Evolutionary conservation across 2,888 invertebrate genomes (phyloP), one percentile per base, ranked within the genome.

Genomic region (Ophonus ardosiacus): DNA sequence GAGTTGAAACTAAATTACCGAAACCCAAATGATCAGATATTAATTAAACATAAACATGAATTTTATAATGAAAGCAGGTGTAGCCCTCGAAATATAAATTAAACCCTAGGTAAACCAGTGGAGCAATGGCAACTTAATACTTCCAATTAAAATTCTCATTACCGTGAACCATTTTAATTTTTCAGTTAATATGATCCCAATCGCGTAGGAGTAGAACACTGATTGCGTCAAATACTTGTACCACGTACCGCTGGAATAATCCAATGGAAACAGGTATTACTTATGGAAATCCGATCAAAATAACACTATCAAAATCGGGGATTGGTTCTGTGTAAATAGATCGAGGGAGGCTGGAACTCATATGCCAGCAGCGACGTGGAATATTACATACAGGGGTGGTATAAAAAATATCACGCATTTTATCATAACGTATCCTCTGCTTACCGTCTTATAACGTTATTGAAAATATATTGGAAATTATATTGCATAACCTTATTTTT

Each of bases 261-360:
- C 80, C 80, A 68, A 84, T 82, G 80, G 68, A 71, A 65, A 59
- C 43, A 83, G 68, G 79, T 85, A 82, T 81, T 81, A 81, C 63
- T 82, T 84, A 84, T 24, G 86, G 84, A 79, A 86, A 81, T 84
- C 84, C 65, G 74, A 78, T 63, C 63, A 78, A 78, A 76, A 82
- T 85, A 74, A 82, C 83, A 78, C 71, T 83, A 78, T 85, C 83
- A 84, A 81, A 84, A 38, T 59, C 76, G 61, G 71, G 71, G 61
- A 63, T 80, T 85, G 40, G 65, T 51, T 40, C 24, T 81, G 81
- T 63, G 63, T 63, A 81, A 81, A 81, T 63, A 81, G 63, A 80
- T 80, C 68, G 68, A 68, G 68, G 68, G 68, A 68, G 68, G 68
- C 56, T 15, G 56, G 79, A 79, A 57, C 61, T 79, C 78, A 59